Evolutionary conservation across 1,140 invertebrate genomes (phyloP), one percentile per base, ranked within the genome.

Genomic region (Drosophila truncata): DNA sequence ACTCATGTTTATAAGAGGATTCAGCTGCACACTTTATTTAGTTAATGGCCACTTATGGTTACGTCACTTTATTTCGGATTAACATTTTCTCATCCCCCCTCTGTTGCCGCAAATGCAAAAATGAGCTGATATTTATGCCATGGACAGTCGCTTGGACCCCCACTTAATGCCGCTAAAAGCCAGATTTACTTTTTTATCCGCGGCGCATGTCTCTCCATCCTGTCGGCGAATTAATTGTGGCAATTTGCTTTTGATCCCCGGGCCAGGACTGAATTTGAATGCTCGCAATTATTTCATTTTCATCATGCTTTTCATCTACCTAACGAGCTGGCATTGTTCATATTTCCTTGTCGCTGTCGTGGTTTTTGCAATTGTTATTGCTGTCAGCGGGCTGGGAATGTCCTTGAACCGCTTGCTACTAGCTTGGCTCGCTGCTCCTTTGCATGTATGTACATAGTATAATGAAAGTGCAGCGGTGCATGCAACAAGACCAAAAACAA

Each of bases 401-500:
- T 83, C 84, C 84, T 88, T 88, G 84, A 84, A 87, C 85, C 79
- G 84, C 71, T 66, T 86, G 73, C 74, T 76, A 76, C 83, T 75
- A 79, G 74, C 75, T 75, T 67, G 80, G 65, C 65, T 42, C 58
- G 61, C 67, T 54, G 62, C 55, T 60, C 55, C 52, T 42, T 49
- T 50, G 41, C 42, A 44, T 50, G 33, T 11, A 27, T 50, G 41
- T 33, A 44, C 41, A 27, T 11, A 27, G 64, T 65, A 75, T 90
- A 88, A 88, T 88, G 85, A 88, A 88, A 90, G 83, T 78, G 80
- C 84, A 88, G 73, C 60, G 85, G 72, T 74, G 84, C 80, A 88
- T 84, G 77, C 67, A 76, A 65, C 72, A 75, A 77, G 64, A 62
- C 57, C 60, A 41, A 54, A 47, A 35, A 60, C 49, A 76, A 58